Percentiles rank a stretch among this genome's conserved stretches.
Evolutionary conservation across 2,797 vertebrate genomes (phyloP).

Genomic region (Lepilemur ruficaudatus): DNA sequence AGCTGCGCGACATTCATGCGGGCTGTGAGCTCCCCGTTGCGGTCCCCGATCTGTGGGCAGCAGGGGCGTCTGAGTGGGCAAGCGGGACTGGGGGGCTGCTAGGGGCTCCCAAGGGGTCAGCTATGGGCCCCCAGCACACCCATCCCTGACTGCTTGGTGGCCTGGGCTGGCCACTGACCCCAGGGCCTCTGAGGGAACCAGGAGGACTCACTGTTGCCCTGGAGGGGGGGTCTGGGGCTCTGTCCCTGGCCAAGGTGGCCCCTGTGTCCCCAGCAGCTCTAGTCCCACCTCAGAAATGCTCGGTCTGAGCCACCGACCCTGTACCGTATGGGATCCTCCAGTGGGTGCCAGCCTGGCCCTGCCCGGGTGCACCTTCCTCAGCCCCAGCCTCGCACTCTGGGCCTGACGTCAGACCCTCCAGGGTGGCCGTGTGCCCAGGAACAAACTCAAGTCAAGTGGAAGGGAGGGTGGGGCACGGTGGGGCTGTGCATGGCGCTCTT

Average conservation of each 20-base stretch:
- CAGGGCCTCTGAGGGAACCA: not conserved
- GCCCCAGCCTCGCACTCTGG: too few species aligned
- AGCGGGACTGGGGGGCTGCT: not conserved
- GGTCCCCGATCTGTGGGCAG: constrained; percentile 91
- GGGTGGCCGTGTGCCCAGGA: rapidly evolving
- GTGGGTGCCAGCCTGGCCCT: rapidly evolving
- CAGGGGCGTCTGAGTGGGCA: not conserved
- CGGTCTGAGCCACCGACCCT: not conserved
- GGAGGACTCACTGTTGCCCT: too few species aligned
- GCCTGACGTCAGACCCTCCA: rapidly evolving
- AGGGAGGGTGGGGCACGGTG: rapidly evolving
- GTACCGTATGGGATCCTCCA: rapidly evolving
- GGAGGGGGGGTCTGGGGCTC: too few species aligned
- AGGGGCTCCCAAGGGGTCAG: not conserved
- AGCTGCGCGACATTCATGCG: constrained; percentile 93
- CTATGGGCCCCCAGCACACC: not conserved
- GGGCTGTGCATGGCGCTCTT: not conserved
- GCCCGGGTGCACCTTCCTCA: too few species aligned
- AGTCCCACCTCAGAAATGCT: not conserved
- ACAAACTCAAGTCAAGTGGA: not conserved
- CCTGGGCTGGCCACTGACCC: not conserved
- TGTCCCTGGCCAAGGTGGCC: not conserved
- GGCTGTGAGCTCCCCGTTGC: constrained; percentile 92
- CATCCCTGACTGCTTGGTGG: not conserved
- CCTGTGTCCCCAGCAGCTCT: not conserved